phyloP scores from a whole-genome alignment of 1,140 invertebrate species.

The Cotesia typhae region DNA sequence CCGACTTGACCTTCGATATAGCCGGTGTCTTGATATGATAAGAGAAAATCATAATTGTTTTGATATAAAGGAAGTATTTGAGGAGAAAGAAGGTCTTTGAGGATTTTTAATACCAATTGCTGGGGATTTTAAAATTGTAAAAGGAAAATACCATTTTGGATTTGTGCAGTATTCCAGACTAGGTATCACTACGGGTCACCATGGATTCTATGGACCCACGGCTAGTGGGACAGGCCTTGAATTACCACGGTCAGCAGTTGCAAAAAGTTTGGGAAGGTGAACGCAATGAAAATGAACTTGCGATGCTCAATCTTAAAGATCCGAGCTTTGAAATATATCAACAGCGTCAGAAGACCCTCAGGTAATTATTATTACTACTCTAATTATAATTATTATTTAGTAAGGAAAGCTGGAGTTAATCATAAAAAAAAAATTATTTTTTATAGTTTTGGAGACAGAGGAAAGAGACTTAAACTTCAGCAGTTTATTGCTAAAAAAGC shows the following conservation, averaged over 20 bases:
- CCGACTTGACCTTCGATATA: too few species aligned
- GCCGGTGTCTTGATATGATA: too few species aligned
- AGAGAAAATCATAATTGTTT: too few species aligned
- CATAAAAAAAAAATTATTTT: not conserved
- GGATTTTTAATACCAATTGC: slow-evolving; percentile 6
- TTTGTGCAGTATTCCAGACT: slow-evolving; percentile 60
- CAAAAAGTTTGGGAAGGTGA: slow-evolving; percentile 87
- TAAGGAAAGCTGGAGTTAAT: too few species aligned
- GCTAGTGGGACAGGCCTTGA: slow-evolving; percentile 76
- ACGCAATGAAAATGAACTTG: slow-evolving; percentile 76
- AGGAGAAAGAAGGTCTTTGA: not conserved
- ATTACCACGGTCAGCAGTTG: slow-evolving; percentile 85
- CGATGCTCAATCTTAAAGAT: slow-evolving; percentile 74
- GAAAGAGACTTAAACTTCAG: slow-evolving; percentile 82
- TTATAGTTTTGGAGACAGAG: slow-evolving; percentile 79
- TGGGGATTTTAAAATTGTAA: not conserved
- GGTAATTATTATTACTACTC: slow-evolving; percentile 49
- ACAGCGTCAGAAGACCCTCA: slow-evolving; percentile 75
- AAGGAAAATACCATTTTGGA: slow-evolving; percentile 42
- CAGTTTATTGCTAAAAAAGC: slow-evolving; percentile 86
- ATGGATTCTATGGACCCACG: slow-evolving; percentile 71
- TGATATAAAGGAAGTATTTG: too few species aligned
- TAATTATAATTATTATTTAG: not conserved
- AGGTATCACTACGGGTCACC: slow-evolving; percentile 45
- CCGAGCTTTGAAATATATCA: slow-evolving; percentile 79